A percentile compares a stretch with the other conserved stretches of the same genome.
phyloP scores from a whole-genome alignment of 2,888 invertebrate genomes.

The Meganola albula region DNA sequence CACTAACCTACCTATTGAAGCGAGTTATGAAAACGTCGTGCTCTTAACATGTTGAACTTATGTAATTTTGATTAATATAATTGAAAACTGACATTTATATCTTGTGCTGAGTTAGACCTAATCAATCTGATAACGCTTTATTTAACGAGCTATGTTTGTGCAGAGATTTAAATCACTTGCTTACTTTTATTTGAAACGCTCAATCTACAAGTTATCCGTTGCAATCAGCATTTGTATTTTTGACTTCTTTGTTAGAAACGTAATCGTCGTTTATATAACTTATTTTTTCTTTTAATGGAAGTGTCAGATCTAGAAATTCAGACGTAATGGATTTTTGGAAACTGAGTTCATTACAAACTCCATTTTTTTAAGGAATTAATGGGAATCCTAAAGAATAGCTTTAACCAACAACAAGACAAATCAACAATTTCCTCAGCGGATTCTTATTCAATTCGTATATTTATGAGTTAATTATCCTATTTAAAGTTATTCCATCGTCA shows the following conservation, averaged over 20 bases:
- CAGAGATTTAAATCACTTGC: constrained; percentile 17
- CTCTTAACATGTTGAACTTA: constrained; percentile 7
- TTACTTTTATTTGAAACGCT: constrained; percentile 14
- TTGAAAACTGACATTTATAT: constrained; percentile 17
- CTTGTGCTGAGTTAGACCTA: constrained; percentile 9
- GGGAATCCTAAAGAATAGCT: no score
- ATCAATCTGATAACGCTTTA: constrained; percentile 15
- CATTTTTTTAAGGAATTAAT: no score
- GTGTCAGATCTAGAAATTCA: no score
- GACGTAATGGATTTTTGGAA: no score
- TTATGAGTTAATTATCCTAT: constrained; percentile 70
- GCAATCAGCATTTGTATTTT: constrained; percentile 21
- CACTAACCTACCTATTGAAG: constrained; percentile 16
- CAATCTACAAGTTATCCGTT: constrained; percentile 23
- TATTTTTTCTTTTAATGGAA: no score
- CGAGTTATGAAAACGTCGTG: constrained; percentile 15
- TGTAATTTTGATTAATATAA: constrained; percentile 13
- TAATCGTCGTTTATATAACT: no score
- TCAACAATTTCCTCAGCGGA: constrained; percentile 47
- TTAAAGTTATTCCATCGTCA: constrained; percentile 75
- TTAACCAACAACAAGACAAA: no score
- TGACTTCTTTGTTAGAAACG: constrained; percentile 25
- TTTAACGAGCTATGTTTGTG: constrained; percentile 18
- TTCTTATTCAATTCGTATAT: constrained; percentile 54
- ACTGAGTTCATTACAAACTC: no score